Evolutionary conservation across 1,140 invertebrate species (phyloP), one percentile per base, ranked within the genome.

Genomic region (Drosophila nikananu): DNA sequence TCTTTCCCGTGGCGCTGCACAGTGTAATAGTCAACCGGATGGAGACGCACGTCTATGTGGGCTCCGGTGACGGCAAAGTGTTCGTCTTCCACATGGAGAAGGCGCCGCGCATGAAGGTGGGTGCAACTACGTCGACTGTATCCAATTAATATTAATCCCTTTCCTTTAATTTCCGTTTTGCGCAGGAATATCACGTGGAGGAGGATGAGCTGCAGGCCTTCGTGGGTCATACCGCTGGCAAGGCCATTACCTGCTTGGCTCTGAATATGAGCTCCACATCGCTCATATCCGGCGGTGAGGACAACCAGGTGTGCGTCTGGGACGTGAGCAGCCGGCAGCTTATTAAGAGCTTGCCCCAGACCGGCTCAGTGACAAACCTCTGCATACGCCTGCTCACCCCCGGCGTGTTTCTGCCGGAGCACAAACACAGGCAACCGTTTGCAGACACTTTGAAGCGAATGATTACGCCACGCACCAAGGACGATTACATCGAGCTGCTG

Each of bases 241-340:
- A 73, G 30, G 92, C 94, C 35, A 94, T 98, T 2, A 96, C 94
- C 2, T 95, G 95, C 87, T 89, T 98, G 49, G 95, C 96, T 21
- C 93, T 96, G 15, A 97, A 97, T 19, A 74, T 95, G 15, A 95
- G 96, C 93, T 95, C 95, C 9, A 93, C 93, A 9, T 94, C 94
- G 13, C 91, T 98, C 13, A 92, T 97, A 8, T 97, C 97, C 0
- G 97, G 96, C 0, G 96, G 96, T 1, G 94, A 95, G 66, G 97
- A 97, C 94, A 94, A 95, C 27, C 94, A 94, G 64, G 95, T 98
- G 2, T 95, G 96, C 75, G 81, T 98, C 25, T 98, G 97, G 97
- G 95, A 98, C 78, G 95, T 97, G 39, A 86, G 87, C 35, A 97
- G 96, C 89, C 93, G 94, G 48, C 96, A 97, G 81, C 95, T 96